Conservation (phyloP, 1,140 invertebrate species). For the Achatina immaculata region DNA sequence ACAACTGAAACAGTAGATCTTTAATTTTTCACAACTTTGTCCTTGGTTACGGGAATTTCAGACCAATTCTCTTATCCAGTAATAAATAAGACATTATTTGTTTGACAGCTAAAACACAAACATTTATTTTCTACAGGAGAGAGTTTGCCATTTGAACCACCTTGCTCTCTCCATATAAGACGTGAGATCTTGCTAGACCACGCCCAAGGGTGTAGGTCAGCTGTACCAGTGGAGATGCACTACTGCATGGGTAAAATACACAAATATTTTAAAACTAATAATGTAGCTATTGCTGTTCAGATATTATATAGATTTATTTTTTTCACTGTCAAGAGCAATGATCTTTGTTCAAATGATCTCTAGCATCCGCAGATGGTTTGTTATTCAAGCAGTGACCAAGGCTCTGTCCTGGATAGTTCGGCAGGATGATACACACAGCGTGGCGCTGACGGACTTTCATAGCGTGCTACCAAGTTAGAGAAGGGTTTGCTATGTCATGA, state of each 20-base stretch:
- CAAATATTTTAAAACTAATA: background rate
- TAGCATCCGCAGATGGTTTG: background rate
- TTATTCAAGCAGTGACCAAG: background rate
- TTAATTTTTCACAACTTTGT: too few relatives aligned
- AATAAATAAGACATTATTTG: too few relatives aligned
- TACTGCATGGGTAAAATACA: slow-evolving; percentile 49
- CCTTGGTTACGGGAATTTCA: too few relatives aligned
- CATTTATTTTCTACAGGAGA: slow-evolving; percentile 36
- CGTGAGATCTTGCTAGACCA: slow-evolving; percentile 40
- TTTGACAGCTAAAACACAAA: too few relatives aligned
- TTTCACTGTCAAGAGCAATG: background rate
- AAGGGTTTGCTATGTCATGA: too few relatives aligned
- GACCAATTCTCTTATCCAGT: too few relatives aligned
- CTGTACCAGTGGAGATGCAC: slow-evolving; percentile 41
- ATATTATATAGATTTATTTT: background rate
- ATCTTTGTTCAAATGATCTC: background rate
- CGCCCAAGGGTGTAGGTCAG: slow-evolving; percentile 38
- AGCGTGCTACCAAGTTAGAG: too few relatives aligned
- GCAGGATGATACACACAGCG: too few relatives aligned
- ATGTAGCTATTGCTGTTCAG: background rate
- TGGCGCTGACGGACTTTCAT: background rate
- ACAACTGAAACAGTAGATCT: too few relatives aligned
- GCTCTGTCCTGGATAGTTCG: too few relatives aligned
- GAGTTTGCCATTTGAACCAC: slow-evolving; percentile 45
- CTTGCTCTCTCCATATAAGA: slow-evolving; percentile 42